These are phyloP conservation scores for Macroteleia sp. DNA, from an alignment of 2,888 invertebrate genomes.

Conservation along the genomic window DNA sequence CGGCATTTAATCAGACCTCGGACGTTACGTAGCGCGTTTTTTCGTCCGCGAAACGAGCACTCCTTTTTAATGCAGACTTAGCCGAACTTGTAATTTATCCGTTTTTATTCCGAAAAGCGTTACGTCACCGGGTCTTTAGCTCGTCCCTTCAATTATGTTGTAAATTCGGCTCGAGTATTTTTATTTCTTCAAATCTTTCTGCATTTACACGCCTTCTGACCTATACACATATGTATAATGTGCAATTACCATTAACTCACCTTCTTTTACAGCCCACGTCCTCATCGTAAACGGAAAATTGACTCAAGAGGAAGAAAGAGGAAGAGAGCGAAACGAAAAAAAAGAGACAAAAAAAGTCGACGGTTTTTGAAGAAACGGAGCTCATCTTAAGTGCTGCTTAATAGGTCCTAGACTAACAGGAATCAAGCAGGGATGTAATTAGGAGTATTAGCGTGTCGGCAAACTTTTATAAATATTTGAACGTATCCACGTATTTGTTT, in stretches of 20 bases:
- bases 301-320: slow-evolving; percentile 33
- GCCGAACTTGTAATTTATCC: slow-evolving; percentile 47
- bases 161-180: slow-evolving; percentile 54
- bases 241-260: slow-evolving; percentile 66
- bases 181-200: slow-evolving; percentile 61
- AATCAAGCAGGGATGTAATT: slow-evolving; percentile 74
- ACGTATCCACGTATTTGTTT: slow-evolving; percentile 26
- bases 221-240: slow-evolving; percentile 60
- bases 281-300: slow-evolving; percentile 66
- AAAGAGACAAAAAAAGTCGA: slow-evolving; percentile 29
- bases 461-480: slow-evolving; percentile 35
- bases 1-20: slow-evolving; percentile 23
- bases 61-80: not conserved
- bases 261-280: slow-evolving; percentile 64
- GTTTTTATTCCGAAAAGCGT: slow-evolving; percentile 54
- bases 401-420: slow-evolving; percentile 67
- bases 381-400: slow-evolving; percentile 47
- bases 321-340: no score
- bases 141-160: slow-evolving; percentile 56
- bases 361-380: slow-evolving; percentile 49
- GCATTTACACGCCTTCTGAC: slow-evolving; percentile 62
- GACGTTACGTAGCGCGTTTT: slow-evolving; percentile 25
- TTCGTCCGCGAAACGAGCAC: slow-evolving; percentile 10
- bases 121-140: slow-evolving; percentile 59
- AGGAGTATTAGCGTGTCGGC: slow-evolving; percentile 71